Percentiles rank a stretch among this genome's conserved stretches.
These are phyloP conservation scores for Carlito syrichta DNA, from an alignment of 2,113 vertebrate species.

Conservation along the genomic window DNA sequence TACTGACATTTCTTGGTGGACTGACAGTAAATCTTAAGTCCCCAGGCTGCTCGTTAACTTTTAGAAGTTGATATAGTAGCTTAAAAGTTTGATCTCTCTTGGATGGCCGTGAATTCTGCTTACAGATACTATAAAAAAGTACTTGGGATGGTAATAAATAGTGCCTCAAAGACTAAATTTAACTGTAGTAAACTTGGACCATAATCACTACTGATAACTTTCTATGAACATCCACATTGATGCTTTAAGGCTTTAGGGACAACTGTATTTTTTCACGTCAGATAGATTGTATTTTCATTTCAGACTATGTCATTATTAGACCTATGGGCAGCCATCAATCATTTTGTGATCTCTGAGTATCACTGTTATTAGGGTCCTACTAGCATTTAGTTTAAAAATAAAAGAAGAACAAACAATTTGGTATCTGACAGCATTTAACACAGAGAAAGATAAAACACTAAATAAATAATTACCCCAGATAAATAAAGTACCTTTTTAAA, in stretches of 20 bases:
- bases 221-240: slow-evolving; percentile 23
- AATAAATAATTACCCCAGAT: slow-evolving; percentile 27
- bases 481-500: slow-evolving; percentile 24
- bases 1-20: slow-evolving; percentile 88
- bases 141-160: slow-evolving; percentile 69
- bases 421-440: slow-evolving; percentile 64
- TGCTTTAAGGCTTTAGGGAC: slow-evolving; percentile 68
- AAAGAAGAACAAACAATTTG: slow-evolving; percentile 59
- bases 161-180: slow-evolving; percentile 70
- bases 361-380: slow-evolving; percentile 61
- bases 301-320: slow-evolving; percentile 74
- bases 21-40: slow-evolving; percentile 88
- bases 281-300: slow-evolving; percentile 81
- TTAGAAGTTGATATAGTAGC: slow-evolving; percentile 85
- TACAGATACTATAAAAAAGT: slow-evolving; percentile 52
- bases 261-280: slow-evolving; percentile 75
- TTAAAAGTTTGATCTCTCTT: slow-evolving; percentile 70
- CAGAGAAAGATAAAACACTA: slow-evolving; percentile 44
- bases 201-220: slow-evolving; percentile 58
- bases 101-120: slow-evolving; percentile 65
- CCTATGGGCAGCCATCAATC: slow-evolving; percentile 71
- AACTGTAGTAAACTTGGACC: slow-evolving; percentile 53
- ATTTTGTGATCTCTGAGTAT: slow-evolving; percentile 72
- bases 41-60: slow-evolving; percentile 91
- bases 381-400: slow-evolving; percentile 32